Evolutionary conservation across 2,888 invertebrate genomes (phyloP).

Genomic region (Xanthorhoe designata): DNA sequence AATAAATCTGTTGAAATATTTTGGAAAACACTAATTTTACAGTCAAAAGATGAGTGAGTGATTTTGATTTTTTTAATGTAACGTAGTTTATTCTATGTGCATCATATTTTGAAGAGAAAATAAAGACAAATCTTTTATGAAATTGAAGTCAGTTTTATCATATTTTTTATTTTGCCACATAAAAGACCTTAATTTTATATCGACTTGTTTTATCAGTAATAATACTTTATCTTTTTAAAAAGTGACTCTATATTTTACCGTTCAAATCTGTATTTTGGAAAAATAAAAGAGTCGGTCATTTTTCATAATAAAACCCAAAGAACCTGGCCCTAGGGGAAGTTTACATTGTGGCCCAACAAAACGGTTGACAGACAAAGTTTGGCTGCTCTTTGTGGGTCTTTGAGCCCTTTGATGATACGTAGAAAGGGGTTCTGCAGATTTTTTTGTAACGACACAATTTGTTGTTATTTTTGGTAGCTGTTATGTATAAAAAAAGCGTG

Average conservation of each 20-base stretch:
- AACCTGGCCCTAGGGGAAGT: slow-evolving; percentile 54
- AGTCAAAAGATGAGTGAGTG: neutral
- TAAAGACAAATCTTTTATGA: no score
- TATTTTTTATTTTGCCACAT: no score
- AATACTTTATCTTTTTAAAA: no score
- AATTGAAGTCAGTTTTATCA: no score
- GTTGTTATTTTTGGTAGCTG: neutral
- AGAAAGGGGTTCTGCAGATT: slow-evolving; percentile 46
- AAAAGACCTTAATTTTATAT: neutral
- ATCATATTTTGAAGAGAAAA: no score
- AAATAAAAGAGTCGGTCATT: slow-evolving; percentile 61
- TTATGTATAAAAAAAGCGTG: neutral
- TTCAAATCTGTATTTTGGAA: slow-evolving; percentile 58
- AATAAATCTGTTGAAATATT: neutral
- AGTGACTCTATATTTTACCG: slow-evolving; percentile 4
- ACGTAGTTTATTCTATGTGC: neutral
- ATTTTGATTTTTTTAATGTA: neutral
- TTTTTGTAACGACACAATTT: neutral
- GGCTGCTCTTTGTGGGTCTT: slow-evolving; percentile 65
- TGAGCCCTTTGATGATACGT: slow-evolving; percentile 47
- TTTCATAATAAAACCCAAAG: slow-evolving; percentile 72
- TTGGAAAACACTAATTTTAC: neutral
- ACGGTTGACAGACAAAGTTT: slow-evolving; percentile 69
- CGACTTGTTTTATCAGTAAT: no score
- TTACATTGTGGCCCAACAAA: slow-evolving; percentile 64